Evolutionary conservation across 2,797 vertebrate genomes (phyloP), one percentile per base, ranked within the genome.

Genomic region (Selene dorsalis): DNA sequence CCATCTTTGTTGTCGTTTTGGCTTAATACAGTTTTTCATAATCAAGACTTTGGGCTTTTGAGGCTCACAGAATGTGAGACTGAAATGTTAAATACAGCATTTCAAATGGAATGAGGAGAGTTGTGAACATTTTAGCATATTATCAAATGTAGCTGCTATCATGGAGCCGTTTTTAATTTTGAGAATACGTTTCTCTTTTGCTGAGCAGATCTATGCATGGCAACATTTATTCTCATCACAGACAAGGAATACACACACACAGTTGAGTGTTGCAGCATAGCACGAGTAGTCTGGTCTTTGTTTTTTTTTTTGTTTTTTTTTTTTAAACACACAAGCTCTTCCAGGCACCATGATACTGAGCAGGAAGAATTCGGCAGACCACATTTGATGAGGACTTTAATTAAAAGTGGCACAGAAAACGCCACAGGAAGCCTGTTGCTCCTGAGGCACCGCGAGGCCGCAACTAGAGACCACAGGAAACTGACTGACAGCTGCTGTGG

Each of bases 371-470:
- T 35, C 10, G 2, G 47, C 57, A 35, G 73, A 58, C 30, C 39
- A 66, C 57, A 76, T 83, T 67, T 84, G 67, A 88, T 73, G 61
- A 75, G 69, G 69, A 60, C 35, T 83, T 70, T 77, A 74, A 87
- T 74, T 79, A 66, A 83, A 82, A 84, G 50, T 28, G 52, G 48
- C 75, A 38, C 38, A 43, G 69, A 82, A 74, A 67, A 67, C 6
- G 2, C 4, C 1, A 22, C 61, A 24, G 39, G 57, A 26, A 73
- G 80, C 61, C 61, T 13, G 53, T 56, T 77, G 76, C 62, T 83
- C 59, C 73, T 0, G 35, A 80, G 70, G 62, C 67, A 10, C 24
- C 30, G 61, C 16, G 0, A 41, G 64, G 14, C 24, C 28, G 68
- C 10, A 0, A 41, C 60, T 9, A 78, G 30, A 53, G 67, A 58